These are phyloP conservation scores for Mechanitis mazaeus DNA, from an alignment of 2,888 invertebrate genomes.

Conservation along the genomic window DNA sequence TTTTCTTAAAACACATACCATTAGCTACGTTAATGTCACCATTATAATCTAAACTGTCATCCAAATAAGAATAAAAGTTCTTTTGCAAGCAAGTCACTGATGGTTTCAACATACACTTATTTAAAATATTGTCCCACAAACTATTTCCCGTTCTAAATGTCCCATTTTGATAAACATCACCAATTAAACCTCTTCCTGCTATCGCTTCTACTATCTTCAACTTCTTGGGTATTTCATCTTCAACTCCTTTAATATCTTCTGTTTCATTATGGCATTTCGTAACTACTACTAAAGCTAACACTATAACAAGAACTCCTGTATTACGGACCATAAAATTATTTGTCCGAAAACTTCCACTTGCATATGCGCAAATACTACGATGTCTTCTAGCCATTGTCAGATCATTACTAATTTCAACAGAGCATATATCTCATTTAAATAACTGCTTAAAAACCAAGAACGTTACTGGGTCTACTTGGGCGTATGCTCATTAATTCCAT, in stretches of 20 bases:
- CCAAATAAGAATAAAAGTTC: conserved; percentile 84
- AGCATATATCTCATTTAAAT: conserved; percentile 33
- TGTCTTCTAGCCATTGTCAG: conserved; percentile 46
- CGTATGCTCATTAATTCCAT: conserved; percentile 43
- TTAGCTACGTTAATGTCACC: conserved; percentile 81
- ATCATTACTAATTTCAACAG: conserved; percentile 44
- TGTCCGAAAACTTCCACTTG: conserved; percentile 15
- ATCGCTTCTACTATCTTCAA: conserved; percentile 55
- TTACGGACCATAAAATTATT: conserved; percentile 27
- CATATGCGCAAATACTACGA: conserved; percentile 25
- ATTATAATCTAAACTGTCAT: conserved; percentile 78
- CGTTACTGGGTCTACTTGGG: conserved; percentile 30
- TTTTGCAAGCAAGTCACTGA: conserved; percentile 86
- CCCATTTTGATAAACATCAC: conserved; percentile 63
- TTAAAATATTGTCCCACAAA: conserved; percentile 84
- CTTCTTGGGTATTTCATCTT: conserved; percentile 48
- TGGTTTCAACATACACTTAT: conserved; percentile 81
- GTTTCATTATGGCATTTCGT: conserved; percentile 42
- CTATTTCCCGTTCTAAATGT: conserved; percentile 78
- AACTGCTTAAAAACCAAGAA: conserved; percentile 34
- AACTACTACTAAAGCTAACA: conserved; percentile 44
- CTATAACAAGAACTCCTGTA: conserved; percentile 41
- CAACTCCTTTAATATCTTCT: conserved; percentile 34
- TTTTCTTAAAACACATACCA: conserved; percentile 79
- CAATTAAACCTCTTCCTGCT: conserved; percentile 53